Base-by-base conservation (phyloP, 1,140 invertebrate species). In the Pachypsylla venusta region DNA sequence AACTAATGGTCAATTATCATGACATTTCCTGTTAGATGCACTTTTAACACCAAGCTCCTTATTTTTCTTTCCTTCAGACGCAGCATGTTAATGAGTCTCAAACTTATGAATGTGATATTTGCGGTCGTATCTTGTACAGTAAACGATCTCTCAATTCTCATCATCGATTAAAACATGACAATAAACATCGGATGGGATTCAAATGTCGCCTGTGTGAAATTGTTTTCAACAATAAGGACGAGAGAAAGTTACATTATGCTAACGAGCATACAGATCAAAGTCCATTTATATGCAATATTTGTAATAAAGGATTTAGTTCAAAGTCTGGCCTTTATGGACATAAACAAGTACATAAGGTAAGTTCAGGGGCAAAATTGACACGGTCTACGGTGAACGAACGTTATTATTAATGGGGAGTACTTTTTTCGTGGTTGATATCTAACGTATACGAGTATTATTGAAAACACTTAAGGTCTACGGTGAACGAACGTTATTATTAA, bases 291-390 rank as follows among this genome's bases (percentile, higher is more conserved):
- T 67, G 66, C 54, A 25, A 30, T 19, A 61, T 64, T 19, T 67
- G 66, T 61, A 62, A 63, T 5, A 67, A 67, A 61, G 66, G 66
- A 13, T 67, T 67, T 64, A 60, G 64, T 25, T 64, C 62, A 13
- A 67, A 67, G 59, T 67, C 66, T 14, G 66, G 66, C 54, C 61
- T 67, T 56, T 67, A 67, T 63, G 66, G 66, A 22, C 66, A 67
- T 59, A 26, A 60, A 39, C 65, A 67, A 60, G 39, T 65, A 4
- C 66, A 67, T 35, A 64, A 67, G 55, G 60, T 57, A 19, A 58
- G n/a, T n/a, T n/a, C n/a, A n/a, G n/a, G n/a, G n/a, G n/a, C n/a
- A n/a, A n/a, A n/a, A n/a, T n/a, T n/a, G n/a, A n/a, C n/a, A n/a
- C n/a, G n/a, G n/a, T n/a, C n/a, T n/a, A n/a, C n/a, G n/a, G n/a